Conservation (phyloP, 2,113 vertebrate species). For the Ardeotis arabs region DNA sequence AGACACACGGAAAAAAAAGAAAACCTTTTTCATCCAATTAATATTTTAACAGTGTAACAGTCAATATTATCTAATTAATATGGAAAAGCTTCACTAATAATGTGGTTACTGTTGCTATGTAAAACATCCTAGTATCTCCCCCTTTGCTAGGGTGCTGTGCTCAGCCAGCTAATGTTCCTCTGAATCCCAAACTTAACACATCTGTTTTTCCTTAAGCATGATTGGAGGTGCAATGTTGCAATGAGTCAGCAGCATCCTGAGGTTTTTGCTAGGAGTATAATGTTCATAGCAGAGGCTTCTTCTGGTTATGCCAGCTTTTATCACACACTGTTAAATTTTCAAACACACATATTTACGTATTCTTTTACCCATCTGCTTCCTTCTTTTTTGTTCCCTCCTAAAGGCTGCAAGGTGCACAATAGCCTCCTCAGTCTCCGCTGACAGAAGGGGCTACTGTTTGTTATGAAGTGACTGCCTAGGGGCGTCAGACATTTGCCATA, state of each 20-base stretch:
- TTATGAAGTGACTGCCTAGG: not conserved
- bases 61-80: not conserved
- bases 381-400: not conserved
- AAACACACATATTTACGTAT: not conserved
- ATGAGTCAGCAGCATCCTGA: not conserved
- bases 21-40: not conserved
- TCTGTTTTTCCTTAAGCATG: not conserved
- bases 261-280: not conserved
- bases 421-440: not conserved
- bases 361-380: not conserved
- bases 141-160: not conserved
- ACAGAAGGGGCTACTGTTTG: not conserved
- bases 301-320: not conserved
- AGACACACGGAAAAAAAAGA: not conserved
- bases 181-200: not conserved
- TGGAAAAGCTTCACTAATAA: not conserved
- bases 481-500: not conserved
- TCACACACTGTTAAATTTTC: not conserved
- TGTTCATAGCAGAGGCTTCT: not conserved
- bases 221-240: fast-evolving
- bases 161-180: not conserved
- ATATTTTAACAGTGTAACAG: not conserved
- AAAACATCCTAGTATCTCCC: not conserved
- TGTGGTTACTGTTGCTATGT: not conserved
- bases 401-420: not conserved